Percentiles rank a stretch among this genome's conserved stretches.
Conservation (phyloP, 2,888 invertebrate genomes). For the Holacanthella duospinosa region DNA sequence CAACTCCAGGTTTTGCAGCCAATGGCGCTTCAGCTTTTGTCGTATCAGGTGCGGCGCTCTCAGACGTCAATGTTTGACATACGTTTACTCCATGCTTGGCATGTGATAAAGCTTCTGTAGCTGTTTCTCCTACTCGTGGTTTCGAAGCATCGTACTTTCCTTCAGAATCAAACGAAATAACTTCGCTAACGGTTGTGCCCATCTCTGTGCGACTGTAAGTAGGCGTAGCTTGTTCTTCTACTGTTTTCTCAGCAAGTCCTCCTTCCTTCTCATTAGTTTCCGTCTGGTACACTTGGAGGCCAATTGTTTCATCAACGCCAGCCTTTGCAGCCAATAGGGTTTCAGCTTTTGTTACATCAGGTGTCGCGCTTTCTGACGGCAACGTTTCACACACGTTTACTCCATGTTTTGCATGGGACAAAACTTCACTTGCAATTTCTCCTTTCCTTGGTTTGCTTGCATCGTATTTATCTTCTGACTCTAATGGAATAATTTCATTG, state of each 20-base stretch:
- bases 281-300: background rate
- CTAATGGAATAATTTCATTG: background rate
- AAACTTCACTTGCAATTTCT: background rate
- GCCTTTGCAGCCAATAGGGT: background rate
- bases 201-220: background rate
- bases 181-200: background rate
- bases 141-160: background rate
- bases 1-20: background rate
- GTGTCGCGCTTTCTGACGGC: background rate
- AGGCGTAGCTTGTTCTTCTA: background rate
- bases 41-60: slow-evolving; percentile 43
- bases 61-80: background rate
- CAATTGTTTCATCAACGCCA: background rate
- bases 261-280: background rate
- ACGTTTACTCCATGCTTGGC: background rate
- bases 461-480: background rate
- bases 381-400: background rate
- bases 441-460: background rate
- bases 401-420: background rate
- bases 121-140: background rate
- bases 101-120: background rate
- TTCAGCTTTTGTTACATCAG: background rate
- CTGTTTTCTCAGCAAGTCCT: background rate
- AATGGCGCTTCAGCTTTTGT: background rate
- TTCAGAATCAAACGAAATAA: background rate